Evolutionary conservation across 2,797 vertebrate species (phyloP).

Genomic region (Pangasius djambal): DNA sequence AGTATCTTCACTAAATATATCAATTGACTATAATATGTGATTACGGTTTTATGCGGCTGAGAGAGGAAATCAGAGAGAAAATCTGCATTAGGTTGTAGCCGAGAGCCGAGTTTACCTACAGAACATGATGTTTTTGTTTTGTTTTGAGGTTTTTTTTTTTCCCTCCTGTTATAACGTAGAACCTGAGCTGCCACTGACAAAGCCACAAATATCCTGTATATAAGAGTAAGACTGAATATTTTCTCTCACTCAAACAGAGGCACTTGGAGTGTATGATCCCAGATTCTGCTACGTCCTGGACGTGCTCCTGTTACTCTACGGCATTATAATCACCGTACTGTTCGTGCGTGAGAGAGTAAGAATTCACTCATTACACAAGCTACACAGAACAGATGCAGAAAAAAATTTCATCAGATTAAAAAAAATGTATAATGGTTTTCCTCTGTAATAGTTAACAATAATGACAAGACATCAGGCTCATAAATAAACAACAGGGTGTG

Average conservation of each 20-base stretch:
- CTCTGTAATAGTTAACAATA: not conserved
- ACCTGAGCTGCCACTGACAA: not conserved
- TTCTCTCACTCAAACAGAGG: constrained; percentile 70
- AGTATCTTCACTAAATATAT: no score
- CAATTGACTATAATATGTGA: not conserved
- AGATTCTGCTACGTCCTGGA: constrained; percentile 87
- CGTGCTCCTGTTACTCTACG: constrained; percentile 87
- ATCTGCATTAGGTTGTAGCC: not conserved
- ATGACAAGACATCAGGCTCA: not conserved
- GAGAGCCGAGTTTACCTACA: not conserved
- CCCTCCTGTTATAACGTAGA: not conserved
- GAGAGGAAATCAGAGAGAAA: not conserved
- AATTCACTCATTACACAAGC: not conserved
- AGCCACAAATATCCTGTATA: not conserved
- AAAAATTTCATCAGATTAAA: not conserved
- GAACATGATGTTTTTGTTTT: not conserved
- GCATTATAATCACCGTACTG: constrained; percentile 83
- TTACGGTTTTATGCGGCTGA: no score
- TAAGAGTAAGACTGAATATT: not conserved
- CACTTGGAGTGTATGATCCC: constrained; percentile 75
- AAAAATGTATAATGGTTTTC: not conserved
- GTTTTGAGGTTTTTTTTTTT: not conserved
- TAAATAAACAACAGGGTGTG: not conserved
- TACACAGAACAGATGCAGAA: not conserved
- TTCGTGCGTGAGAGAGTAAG: constrained; percentile 85